Evolutionary conservation across 2,888 invertebrate genomes (phyloP).

Genomic region (Eupithecia abbreviata): DNA sequence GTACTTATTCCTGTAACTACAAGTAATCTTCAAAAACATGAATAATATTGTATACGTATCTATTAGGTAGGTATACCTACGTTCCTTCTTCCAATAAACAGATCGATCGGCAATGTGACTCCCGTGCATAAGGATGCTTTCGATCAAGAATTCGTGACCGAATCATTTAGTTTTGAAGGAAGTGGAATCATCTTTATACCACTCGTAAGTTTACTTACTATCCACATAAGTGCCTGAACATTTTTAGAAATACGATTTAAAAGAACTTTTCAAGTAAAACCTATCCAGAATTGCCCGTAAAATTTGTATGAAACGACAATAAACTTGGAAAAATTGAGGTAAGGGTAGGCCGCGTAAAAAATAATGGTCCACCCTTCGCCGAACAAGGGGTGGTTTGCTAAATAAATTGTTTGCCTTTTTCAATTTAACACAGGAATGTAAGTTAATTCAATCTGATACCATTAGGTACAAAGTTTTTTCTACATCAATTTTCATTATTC

Average conservation of each 20-base stretch:
- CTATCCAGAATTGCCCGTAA: slow-evolving; percentile 58
- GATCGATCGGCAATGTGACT: slow-evolving; percentile 49
- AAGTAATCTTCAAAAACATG: not conserved
- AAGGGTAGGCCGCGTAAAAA: slow-evolving; percentile 75
- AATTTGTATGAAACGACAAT: slow-evolving; percentile 77
- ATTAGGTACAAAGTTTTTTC: slow-evolving; percentile 9
- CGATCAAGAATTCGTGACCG: slow-evolving; percentile 2
- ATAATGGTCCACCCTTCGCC: slow-evolving; percentile 71
- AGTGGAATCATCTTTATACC: slow-evolving; percentile 21
- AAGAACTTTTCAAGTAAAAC: slow-evolving; percentile 49
- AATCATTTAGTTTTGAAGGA: slow-evolving; percentile 25
- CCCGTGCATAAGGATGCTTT: slow-evolving; percentile 46
- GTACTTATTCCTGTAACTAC: not conserved
- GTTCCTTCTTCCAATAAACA: slow-evolving; percentile 46
- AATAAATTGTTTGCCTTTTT: slow-evolving; percentile 79
- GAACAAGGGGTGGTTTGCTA: slow-evolving; percentile 64
- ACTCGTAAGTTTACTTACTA: not conserved
- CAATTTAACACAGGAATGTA: slow-evolving; percentile 57
- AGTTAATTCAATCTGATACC: slow-evolving; percentile 25
- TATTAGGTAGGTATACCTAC: not conserved
- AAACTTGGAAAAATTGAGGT: slow-evolving; percentile 73
- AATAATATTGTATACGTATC: not conserved
- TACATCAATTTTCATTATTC: slow-evolving; percentile 10
- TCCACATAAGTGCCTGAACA: not conserved
- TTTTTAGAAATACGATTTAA: not conserved